These are phyloP conservation scores for Incurvaria masculella DNA, from an alignment of 2,888 invertebrate genomes.

Conservation along the genomic window DNA sequence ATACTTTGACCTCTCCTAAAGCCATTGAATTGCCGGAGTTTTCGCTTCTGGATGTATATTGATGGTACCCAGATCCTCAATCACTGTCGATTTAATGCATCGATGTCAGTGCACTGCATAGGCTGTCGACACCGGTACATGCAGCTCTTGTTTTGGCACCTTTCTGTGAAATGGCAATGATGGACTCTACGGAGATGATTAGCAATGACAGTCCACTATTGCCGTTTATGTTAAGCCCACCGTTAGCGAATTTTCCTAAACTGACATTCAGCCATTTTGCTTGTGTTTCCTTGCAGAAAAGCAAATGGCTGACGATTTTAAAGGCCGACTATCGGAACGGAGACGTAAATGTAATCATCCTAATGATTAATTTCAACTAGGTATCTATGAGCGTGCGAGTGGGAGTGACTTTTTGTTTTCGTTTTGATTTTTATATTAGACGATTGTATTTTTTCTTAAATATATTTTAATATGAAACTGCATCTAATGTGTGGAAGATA, in stretches of 20 bases:
- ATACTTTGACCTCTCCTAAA: no score
- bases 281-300: slow-evolving; percentile 17
- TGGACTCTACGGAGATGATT: neutral
- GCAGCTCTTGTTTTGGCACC: neutral
- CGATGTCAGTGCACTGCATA: neutral
- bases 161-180: neutral
- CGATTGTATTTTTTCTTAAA: slow-evolving; percentile 50
- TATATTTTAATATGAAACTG: slow-evolving; percentile 1
- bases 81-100: neutral
- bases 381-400: slow-evolving; percentile 59
- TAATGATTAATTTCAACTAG: slow-evolving; percentile 45
- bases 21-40: no score
- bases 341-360: slow-evolving; percentile 10
- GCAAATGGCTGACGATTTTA: slow-evolving; percentile 16
- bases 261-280: slow-evolving; percentile 14
- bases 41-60: neutral
- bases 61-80: no score
- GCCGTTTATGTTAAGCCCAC: neutral
- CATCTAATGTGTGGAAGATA: neutral
- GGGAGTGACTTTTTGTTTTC: slow-evolving; percentile 52
- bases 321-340: slow-evolving; percentile 16
- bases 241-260: slow-evolving; percentile 1
- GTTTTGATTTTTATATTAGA: slow-evolving; percentile 57
- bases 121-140: neutral
- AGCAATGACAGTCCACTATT: neutral